Base-by-base conservation (phyloP, 2,888 invertebrate species). In the Thumatha senex region DNA sequence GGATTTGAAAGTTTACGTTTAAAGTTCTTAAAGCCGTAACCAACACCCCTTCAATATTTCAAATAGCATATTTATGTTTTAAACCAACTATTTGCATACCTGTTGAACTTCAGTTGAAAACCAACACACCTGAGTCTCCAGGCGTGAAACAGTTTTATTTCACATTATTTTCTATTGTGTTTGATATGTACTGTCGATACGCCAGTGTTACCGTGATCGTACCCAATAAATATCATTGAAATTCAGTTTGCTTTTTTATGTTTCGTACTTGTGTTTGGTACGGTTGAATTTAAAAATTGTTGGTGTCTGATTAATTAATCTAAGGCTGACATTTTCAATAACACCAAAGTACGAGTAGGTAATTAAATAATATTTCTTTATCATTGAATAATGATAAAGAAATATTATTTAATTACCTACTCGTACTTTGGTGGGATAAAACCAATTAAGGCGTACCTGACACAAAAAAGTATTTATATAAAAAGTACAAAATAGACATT, bases 1-100 rank as follows among this genome's bases (percentile, higher is more conserved):
- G 80, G 82, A 84, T 87, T 87, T 85, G 76, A 85, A 84, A 84
- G 82, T 87, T 86, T 84, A 84, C 76, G 79, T 70, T 79, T 76
- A 74, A 67, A 77, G 74, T 77, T 76, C 74, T 80, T 70, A 24
- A 57, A 72, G 74, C 76, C 78, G 78, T 73, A 79, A 81, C 67
- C 60, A 74, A 74, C 78, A 80, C 70, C 18, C 65, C 76, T 72
- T 80, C 72, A 75, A 80, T 81, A 81, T 79, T 81, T 78, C 73
- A 81, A 81, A 83, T 72, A 74, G 61, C 63, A 55, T 69, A 71
- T 74, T 72, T 61, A 62, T 47, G 52, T 69, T 64, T 68, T 79
- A 73, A 76, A 71, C 63, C 58, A 62, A 63, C 72, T 76, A 76
- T 82, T 81, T 80, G 70, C 72, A 70, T 72, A 86, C 82, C 82